phyloP scores from a whole-genome alignment of 2,113 vertebrate genomes.

The Eudyptes chrysolophus region DNA sequence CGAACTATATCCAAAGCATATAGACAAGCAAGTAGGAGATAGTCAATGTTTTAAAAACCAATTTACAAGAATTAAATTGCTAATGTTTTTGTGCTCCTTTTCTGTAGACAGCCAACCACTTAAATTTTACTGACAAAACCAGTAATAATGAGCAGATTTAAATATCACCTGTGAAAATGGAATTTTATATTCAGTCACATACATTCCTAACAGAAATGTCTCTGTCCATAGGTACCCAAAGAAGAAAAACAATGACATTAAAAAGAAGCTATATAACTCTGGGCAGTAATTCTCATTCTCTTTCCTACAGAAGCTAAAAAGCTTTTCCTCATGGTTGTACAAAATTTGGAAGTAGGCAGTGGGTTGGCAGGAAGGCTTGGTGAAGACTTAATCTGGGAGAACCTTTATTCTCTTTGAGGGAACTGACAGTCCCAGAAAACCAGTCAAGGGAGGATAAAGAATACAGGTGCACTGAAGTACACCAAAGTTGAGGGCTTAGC shows the following conservation, averaged over 20 bases:
- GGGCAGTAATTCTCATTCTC: not conserved
- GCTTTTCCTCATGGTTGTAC: not conserved
- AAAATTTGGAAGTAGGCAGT: not conserved
- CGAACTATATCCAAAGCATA: not conserved
- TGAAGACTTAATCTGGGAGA: not conserved
- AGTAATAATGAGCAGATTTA: not conserved
- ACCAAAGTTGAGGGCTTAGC: not conserved
- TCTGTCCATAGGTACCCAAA: not conserved
- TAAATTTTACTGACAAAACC: not conserved
- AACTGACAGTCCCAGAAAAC: not conserved
- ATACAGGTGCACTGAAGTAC: not conserved
- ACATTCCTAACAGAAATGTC: not conserved
- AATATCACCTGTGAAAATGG: not conserved
- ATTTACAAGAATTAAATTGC: not conserved
- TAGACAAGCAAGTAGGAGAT: not conserved
- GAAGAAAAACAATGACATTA: not conserved
- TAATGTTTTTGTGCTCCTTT: not conserved
- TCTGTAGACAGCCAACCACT: not conserved
- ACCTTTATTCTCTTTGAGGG: not conserved
- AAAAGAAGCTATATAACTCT: not conserved
- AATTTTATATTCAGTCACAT: not conserved
- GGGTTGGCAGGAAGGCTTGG: not conserved
- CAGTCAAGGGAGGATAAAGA: not conserved
- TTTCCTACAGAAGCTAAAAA: not conserved
- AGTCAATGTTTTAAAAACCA: not conserved